A percentile compares a stretch with the other conserved stretches of the same genome.
These are phyloP conservation scores for Nephrotoma flavescens DNA, from an alignment of 2,888 invertebrate genomes.

Conservation along the genomic window DNA sequence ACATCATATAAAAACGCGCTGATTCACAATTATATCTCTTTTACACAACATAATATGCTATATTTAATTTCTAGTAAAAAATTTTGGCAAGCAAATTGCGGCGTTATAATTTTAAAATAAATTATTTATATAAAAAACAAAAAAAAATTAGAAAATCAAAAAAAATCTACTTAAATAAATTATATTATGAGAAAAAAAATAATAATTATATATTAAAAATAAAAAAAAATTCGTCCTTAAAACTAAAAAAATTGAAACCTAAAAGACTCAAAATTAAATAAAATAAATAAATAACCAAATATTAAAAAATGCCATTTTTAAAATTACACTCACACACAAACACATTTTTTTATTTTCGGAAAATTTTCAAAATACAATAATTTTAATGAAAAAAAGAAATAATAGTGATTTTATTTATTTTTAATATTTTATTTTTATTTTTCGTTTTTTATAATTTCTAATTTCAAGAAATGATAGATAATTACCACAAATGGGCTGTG, in stretches of 20 bases:
- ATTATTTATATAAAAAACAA: not conserved
- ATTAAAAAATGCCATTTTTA: not conserved
- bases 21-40: not conserved
- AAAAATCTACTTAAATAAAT: not conserved
- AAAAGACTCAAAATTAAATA: not conserved
- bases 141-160: not conserved
- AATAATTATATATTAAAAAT: not conserved
- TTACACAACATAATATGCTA: not conserved
- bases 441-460: not conserved
- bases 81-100: not conserved
- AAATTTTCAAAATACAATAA: not conserved
- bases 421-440: not conserved
- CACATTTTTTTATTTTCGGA: not conserved
- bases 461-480: constrained; percentile 7
- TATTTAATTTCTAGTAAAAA: not conserved
- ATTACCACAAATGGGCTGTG: constrained; percentile 22
- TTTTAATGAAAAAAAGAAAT: not conserved
- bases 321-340: not conserved
- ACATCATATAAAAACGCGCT: not conserved
- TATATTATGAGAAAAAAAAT: not conserved
- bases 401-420: not conserved
- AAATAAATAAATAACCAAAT: not conserved
- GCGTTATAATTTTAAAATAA: not conserved
- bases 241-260: not conserved
- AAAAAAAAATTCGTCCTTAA: not conserved